phyloP scores from a whole-genome alignment of 2,888 invertebrate genomes.

The Parnassius glacialis region DNA sequence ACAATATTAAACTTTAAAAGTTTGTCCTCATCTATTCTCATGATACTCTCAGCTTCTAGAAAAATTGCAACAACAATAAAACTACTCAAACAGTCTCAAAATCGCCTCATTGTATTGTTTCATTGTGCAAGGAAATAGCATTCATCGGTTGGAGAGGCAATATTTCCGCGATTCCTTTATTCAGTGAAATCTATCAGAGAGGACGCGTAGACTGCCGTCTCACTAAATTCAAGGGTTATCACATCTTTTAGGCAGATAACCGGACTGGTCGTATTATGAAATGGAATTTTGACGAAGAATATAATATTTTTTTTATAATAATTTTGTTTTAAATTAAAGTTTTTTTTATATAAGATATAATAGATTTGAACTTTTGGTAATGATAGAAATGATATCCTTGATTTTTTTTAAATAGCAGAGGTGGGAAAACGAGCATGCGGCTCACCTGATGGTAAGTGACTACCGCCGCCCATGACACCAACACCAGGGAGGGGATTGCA shows the following conservation, averaged over 20 bases:
- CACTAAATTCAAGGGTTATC: constrained; percentile 37
- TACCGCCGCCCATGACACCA: too few relatives aligned
- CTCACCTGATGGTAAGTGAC: too few relatives aligned
- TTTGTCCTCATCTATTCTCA: constrained; percentile 9
- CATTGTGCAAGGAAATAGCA: constrained; percentile 34
- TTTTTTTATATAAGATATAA: too few relatives aligned
- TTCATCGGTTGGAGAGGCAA: constrained; percentile 52
- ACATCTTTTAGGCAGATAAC: not conserved
- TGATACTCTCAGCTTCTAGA: not conserved
- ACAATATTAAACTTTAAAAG: not conserved
- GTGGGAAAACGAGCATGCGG: too few relatives aligned
- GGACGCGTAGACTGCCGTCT: constrained; percentile 45
- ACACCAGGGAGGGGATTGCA: too few relatives aligned
- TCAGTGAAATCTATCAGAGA: constrained; percentile 44
- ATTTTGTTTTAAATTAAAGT: too few relatives aligned
- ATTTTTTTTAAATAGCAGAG: too few relatives aligned
- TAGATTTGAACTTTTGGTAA: too few relatives aligned
- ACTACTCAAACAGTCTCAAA: constrained; percentile 21
- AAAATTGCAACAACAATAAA: constrained; percentile 21
- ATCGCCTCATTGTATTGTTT: constrained; percentile 35
- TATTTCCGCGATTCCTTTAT: constrained; percentile 47
- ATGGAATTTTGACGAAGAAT: too few relatives aligned
- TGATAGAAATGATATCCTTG: too few relatives aligned
- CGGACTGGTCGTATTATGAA: too few relatives aligned
- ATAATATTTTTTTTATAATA: too few relatives aligned